Evolutionary conservation across 2,113 vertebrate genomes (phyloP).

Genomic region (Sminthopsis crassicaudata): DNA sequence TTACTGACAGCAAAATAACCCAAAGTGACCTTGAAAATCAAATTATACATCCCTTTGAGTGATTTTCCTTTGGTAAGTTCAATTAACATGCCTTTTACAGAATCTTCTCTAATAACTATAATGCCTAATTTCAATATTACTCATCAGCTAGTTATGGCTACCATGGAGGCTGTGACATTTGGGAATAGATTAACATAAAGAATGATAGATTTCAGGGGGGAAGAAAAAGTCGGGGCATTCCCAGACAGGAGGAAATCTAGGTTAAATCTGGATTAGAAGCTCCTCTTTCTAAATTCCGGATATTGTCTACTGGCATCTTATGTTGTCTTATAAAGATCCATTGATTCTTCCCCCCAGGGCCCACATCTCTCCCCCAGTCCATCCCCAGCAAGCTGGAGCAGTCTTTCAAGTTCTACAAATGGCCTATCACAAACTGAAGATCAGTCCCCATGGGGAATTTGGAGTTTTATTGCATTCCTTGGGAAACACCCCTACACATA

Average conservation of each 20-base stretch:
- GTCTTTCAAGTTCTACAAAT: neutral
- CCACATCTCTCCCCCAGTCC: neutral
- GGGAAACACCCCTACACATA: neutral
- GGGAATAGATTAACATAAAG: neutral
- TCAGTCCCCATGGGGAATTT: neutral
- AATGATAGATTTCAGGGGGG: neutral
- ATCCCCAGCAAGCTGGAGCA: neutral
- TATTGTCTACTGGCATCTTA: neutral
- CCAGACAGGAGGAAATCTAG: slow-evolving; percentile 4
- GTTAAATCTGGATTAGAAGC: neutral
- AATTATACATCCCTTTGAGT: neutral
- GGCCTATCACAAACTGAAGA: neutral
- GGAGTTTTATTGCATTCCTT: neutral
- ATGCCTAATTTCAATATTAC: neutral
- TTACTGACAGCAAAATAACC: neutral
- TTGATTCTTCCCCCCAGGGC: neutral
- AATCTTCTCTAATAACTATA: neutral
- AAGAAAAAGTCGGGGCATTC: neutral
- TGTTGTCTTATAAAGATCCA: neutral
- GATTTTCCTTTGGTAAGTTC: neutral
- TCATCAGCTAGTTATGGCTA: neutral
- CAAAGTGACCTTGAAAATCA: slow-evolving; percentile 3
- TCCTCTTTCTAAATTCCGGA: neutral
- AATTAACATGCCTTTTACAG: neutral
- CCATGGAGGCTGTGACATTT: neutral